Evolutionary conservation across 2,797 vertebrate species (phyloP), one percentile per base, ranked within the genome.

Genomic region (Pangasius krempfi): DNA sequence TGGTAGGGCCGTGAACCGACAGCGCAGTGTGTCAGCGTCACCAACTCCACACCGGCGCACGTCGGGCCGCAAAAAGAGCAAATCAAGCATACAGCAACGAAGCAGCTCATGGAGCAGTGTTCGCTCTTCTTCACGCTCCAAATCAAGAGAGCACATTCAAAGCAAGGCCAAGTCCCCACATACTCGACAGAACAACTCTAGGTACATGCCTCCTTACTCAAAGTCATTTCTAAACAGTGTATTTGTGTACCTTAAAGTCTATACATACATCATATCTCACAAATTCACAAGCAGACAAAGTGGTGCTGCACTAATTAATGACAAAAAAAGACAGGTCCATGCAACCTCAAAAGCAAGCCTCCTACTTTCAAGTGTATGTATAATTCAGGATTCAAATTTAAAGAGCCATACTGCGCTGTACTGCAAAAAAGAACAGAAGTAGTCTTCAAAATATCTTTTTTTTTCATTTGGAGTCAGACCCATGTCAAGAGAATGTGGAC

Each of bases 31-130:
- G 0, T 98, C 97, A 0, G 94, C 94, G 2, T 97, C 97, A 16
- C 95, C 94, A 0, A 93, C 94, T 10, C 94, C 89, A 72, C 97
- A 96, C 91, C 92, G 96, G 9, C 97, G 96, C 90, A 78, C 95
- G 30, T 96, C 96, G 0, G 95, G 95, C 56, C 95, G 96, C 72
- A 98, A 96, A 93, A 98, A 97, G 93, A 98, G 96, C 92, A 97
- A 96, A 16, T 96, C 96, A 84, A 97, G 96, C 93, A 91, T 95
- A 0, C 94, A 96, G 0, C 97, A 97, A 90, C 95, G 96, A 90
- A 97, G 97, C 93, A 97, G 96, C 94, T 97, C 96, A 82, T 98
- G 97, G 93, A 98, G 98, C 97, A 99, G 97, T 89, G 97, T 96
- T 0, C 96, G 90, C 0, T 98, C 98, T 1, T 95, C 96, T 0